Evolutionary conservation across 2,888 invertebrate genomes (phyloP), one percentile per base, ranked within the genome.

Genomic region (Punctoribates punctum): DNA sequence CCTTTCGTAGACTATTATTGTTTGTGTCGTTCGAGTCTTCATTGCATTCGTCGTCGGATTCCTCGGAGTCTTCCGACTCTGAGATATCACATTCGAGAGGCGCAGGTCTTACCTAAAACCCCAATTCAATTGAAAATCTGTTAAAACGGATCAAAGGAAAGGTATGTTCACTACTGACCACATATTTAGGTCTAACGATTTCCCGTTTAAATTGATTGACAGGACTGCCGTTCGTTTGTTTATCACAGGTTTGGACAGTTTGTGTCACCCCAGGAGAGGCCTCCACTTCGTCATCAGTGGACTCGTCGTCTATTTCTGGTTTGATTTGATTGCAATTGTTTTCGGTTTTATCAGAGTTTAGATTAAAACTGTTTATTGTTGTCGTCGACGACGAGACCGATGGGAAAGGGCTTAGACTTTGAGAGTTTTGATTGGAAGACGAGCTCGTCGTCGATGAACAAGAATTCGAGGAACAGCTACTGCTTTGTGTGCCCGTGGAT

Each of bases 161-260:
- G 5, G 20, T 23, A 11, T 60, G n/a, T n/a, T n/a, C 1, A 62
- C 4, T 29, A 70, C 70, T 46, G 25, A 81, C 80, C 20, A 82
- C 81, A 78, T 81, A 81, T 65, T 80, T 77, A n/a, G 82, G 81
- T 74, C 79, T 80, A 23, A 78, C 73, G 29, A 81, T 54, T 51
- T 46, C 51, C 15, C 73, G 15, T 42, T 48, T 23, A 42, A 72
- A 15, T 4, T n/a, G 29, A 17, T 67, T 67, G 20, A 29, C 29
- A 29, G 29, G 5, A n/a, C 38, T 38, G 20, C n/a, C 65, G 3
- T 38, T 34, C 3, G 23, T 5, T 20, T 42, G 23, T 5, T 42
- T 60, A 46, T 77, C 77, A 9, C 75, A 17, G 23, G 60, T 65
- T 27, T 57, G 65, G 9, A 74, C 46, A 57, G 75, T 48, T 13